Percentiles rank a stretch among this genome's conserved stretches.
These are phyloP conservation scores for Heliconius aoede DNA, from an alignment of 2,888 invertebrate genomes.

Conservation along the genomic window DNA sequence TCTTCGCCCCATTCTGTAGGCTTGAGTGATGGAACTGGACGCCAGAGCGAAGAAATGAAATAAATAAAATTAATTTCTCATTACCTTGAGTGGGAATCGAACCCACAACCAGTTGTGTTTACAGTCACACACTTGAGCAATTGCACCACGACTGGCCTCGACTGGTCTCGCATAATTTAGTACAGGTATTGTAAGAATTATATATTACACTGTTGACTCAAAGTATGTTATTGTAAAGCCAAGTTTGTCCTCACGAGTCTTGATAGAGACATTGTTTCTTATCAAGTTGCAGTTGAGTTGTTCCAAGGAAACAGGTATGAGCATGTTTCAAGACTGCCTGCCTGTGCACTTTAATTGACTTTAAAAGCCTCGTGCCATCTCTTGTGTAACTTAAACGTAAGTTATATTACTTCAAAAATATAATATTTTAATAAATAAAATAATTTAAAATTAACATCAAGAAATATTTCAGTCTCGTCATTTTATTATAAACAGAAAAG, in stretches of 20 bases:
- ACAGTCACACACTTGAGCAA: too few relatives aligned
- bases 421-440: too few relatives aligned
- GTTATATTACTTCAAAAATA: not conserved
- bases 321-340: constrained; percentile 10
- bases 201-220: not conserved
- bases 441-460: too few relatives aligned
- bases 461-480: too few relatives aligned
- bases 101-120: too few relatives aligned
- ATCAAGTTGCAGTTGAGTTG: constrained; percentile 20
- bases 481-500: not conserved
- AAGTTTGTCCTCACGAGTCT: constrained; percentile 2
- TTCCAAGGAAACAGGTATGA: not conserved
- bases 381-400: not conserved
- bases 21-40: too few relatives aligned
- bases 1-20: too few relatives aligned
- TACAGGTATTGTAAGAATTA: not conserved
- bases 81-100: too few relatives aligned
- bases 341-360: constrained; percentile 9
- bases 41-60: too few relatives aligned
- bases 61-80: too few relatives aligned
- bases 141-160: too few relatives aligned
- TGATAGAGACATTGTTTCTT: constrained; percentile 17
- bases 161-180: too few relatives aligned
- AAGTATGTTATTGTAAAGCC: not conserved
- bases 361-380: not conserved